Base-by-base conservation (phyloP, 2,888 invertebrate genomes). In the Oxyteleia sp. region DNA sequence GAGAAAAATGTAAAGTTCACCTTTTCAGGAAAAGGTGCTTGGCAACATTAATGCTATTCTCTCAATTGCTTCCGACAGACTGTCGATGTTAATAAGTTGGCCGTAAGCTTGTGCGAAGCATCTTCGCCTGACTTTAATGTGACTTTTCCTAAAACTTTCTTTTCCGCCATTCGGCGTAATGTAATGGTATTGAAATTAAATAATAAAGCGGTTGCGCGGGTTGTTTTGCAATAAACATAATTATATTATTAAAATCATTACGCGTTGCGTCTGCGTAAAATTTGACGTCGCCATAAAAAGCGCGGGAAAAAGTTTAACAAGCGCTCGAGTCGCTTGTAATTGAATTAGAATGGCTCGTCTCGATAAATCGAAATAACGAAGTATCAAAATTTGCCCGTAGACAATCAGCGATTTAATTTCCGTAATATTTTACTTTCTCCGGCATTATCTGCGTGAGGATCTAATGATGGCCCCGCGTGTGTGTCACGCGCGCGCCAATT, bases 91-190 rank as follows among this genome's bases (percentile, higher is more conserved):
- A 78, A 78, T 78, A 83, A 74, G 68, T 74, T 53, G 35, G 55
- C 57, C 43, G 55, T 74, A 69, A 74, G 74, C 57, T 83, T 79
- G 51, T 53, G 32, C 82, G 74, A 79, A 74, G 68, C 83, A 71
- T 74, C 78, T 66, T 79, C 74, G 53, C 29, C 68, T 47, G 76
- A 51, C 64, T 76, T 82, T 78, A 82, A 79, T 74, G 74, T 16
- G 64, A 83, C 83, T 83, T 78, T 83, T 83, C 74, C 83, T 83
- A 79, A 72, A 79, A 83, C 83, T 83, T 83, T 83, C 83, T 74
- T 83, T 83, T 83, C 83, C 83, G 79, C 63, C 53, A 74, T 79
- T 66, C 57, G 2, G 16, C 3, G 26, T 32, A 29, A 32, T 26
- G 71, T 53, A 47, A 82, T 55, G 61, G 47, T 72, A 71, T 76